phyloP scores from a whole-genome alignment of 2,888 invertebrate genomes.

The Seladonia tumulorum region DNA sequence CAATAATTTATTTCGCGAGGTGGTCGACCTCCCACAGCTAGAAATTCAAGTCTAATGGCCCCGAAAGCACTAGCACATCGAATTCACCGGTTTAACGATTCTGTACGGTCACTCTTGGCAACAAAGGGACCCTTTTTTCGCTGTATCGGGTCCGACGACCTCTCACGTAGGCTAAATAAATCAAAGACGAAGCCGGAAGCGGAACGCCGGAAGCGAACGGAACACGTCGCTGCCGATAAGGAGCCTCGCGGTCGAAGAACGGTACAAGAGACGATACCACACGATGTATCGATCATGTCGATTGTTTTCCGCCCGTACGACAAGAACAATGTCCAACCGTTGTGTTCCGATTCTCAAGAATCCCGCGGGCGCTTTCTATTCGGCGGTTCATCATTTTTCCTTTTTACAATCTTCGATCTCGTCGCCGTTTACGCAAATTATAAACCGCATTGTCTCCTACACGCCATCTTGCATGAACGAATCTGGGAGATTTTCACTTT shows the following conservation, averaged over 20 bases:
- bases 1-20: too few relatives aligned
- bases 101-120: background rate
- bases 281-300: conserved; percentile 65
- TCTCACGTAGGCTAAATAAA: conserved; percentile 60
- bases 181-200: conserved; percentile 72
- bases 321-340: conserved; percentile 41
- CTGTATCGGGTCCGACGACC: conserved; percentile 27
- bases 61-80: too few relatives aligned
- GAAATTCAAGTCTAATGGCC: background rate
- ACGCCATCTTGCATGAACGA: background rate
- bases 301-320: conserved; percentile 62
- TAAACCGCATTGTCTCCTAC: background rate
- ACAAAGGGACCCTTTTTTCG: background rate
- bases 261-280: conserved; percentile 66
- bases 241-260: conserved; percentile 76
- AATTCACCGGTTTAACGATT: background rate
- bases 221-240: conserved; percentile 76
- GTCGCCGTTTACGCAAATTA: background rate
- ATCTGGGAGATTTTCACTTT: background rate
- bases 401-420: background rate
- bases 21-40: background rate
- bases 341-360: conserved; percentile 44
- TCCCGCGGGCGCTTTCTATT: conserved; percentile 48
- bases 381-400: background rate
- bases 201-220: conserved; percentile 74